Evolutionary conservation across 2,113 vertebrate genomes (phyloP), one percentile per base, ranked within the genome.

Genomic region (Tetrax tetrax): DNA sequence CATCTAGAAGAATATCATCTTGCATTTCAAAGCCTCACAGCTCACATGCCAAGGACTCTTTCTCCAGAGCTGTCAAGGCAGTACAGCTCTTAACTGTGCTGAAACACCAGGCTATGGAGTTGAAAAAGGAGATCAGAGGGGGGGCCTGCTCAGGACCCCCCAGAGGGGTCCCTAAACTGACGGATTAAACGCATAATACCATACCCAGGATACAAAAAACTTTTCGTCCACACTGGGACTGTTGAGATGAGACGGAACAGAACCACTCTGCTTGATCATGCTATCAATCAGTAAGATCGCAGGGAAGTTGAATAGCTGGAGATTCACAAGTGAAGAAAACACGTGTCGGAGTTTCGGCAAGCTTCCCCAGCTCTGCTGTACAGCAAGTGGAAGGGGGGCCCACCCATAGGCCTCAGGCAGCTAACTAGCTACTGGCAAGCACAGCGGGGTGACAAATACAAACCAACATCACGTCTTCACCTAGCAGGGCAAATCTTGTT

Each of bases 301-400:
- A 54, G 16, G 16, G 1, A 92, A 78, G 37, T 5, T 63, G 41
- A 75, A 38, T 4, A 74, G 74, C 38, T 87, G 13, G 7, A 79
- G 57, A 47, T 23, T 50, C 11, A 8, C 35, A 70, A 37, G 65
- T 38, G 23, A 69, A 64, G 18, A 70, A 70, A 65, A 77, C 1
- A 1, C 2, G 0, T 4, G 2, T 29, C 35, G 11, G 41, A 72
- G 25, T 43, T 82, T 11, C 60, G n/a, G 20, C 5, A 63, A 83
- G 33, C 14, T 54, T 37, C 60, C 47, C 28, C 38, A 41, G 63
- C 90, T 51, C 48, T 71, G 61, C 48, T 28, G 9, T 20, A 23
- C 22, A 59, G n/a, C 43, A 60, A 12, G 65, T 15, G 20, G 35
- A 71, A 84, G 20, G 2, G 9, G 6, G 8, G 70, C 35, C 63